Percentiles rank a stretch among this genome's conserved stretches.
Conservation (phyloP, 2,888 invertebrate genomes). For the Oscheius sp. region DNA sequence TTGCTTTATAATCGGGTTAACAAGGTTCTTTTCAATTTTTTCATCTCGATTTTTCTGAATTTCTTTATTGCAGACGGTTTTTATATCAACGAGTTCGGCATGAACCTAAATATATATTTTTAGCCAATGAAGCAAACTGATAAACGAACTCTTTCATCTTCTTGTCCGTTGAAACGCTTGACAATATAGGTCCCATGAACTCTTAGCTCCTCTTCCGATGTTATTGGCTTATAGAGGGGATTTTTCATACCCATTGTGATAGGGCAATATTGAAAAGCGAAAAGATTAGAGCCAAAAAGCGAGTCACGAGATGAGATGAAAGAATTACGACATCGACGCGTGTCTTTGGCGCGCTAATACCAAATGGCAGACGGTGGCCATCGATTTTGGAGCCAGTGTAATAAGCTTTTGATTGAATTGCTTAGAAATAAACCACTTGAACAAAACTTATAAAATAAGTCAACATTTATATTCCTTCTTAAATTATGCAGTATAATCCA, state of each 20-base stretch:
- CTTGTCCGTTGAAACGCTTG: slow-evolving; percentile 26
- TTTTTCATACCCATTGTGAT: slow-evolving; percentile 2
- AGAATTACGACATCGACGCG: background rate
- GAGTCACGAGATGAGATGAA: background rate
- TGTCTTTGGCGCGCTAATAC: too few species aligned
- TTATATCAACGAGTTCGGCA: slow-evolving; percentile 25
- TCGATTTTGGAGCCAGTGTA: too few species aligned
- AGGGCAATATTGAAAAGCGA: background rate
- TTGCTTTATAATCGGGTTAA: slow-evolving; percentile 1
- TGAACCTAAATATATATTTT: slow-evolving; percentile 1
- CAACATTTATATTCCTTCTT: too few species aligned
- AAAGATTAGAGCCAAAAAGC: background rate
- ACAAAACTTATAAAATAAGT: too few species aligned
- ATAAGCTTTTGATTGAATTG: too few species aligned
- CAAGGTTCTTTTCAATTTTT: slow-evolving; percentile 21
- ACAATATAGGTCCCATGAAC: slow-evolving; percentile 11
- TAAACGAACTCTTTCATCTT: slow-evolving; percentile 24
- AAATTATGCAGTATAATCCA: too few species aligned
- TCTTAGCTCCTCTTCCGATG: slow-evolving; percentile 16
- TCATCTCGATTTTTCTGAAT: slow-evolving; percentile 27
- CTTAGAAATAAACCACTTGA: too few species aligned
- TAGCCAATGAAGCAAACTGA: background rate
- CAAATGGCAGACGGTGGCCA: too few species aligned
- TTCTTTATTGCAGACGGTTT: slow-evolving; percentile 11
- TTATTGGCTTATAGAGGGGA: background rate